Conservation (phyloP, 2,797 vertebrate species). For the Lepidocolaptes lacrymiger region DNA sequence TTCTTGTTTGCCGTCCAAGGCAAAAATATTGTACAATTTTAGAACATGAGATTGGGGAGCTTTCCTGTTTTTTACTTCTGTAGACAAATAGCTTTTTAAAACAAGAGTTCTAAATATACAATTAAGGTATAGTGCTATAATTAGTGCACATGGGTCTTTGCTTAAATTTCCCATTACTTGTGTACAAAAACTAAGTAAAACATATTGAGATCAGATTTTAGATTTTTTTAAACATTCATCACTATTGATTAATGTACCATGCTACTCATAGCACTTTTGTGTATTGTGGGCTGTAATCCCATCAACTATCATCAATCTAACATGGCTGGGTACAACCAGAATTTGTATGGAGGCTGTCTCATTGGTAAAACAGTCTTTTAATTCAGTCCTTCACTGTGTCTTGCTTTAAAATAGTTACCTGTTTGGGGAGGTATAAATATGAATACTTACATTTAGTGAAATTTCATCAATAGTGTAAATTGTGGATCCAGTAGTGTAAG, state of each 20-base stretch:
- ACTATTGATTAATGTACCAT: conserved; percentile 13
- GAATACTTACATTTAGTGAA: neutral
- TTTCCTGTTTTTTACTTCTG: neutral
- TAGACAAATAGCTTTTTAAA: neutral
- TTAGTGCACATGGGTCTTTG: neutral
- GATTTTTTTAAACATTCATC: neutral
- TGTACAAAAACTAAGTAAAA: neutral
- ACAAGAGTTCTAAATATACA: neutral
- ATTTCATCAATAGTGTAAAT: neutral
- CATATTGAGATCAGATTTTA: neutral
- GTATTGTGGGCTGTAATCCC: neutral
- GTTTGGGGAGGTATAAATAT: neutral
- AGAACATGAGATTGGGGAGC: neutral
- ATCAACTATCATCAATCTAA: conserved; percentile 12
- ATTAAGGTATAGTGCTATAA: neutral
- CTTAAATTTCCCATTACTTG: neutral
- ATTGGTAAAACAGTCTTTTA: neutral
- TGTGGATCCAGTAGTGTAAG: neutral
- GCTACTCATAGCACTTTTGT: neutral
- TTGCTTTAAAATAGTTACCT: neutral
- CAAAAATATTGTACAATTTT: neutral
- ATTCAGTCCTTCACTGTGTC: neutral
- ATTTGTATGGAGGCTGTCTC: neutral
- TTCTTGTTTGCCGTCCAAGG: neutral
- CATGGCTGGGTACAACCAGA: neutral